phyloP scores from a whole-genome alignment of 2,888 invertebrate genomes.

The Stramonita haemastoma region DNA sequence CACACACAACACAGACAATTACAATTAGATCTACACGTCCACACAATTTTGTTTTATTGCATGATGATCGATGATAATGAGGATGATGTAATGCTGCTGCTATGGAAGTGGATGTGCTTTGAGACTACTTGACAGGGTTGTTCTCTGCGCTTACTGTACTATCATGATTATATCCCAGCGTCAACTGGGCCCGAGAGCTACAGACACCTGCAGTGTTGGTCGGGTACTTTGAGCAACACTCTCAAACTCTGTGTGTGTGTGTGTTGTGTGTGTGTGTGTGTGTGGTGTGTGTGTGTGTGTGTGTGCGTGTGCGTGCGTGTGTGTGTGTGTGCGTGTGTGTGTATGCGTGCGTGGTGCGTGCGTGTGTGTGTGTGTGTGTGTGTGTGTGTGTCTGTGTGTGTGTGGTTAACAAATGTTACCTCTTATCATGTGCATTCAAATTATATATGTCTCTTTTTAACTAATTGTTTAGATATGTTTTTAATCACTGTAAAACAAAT shows the following conservation, averaged over 20 bases:
- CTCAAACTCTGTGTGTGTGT: neutral
- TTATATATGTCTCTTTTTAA: neutral
- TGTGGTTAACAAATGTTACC: neutral
- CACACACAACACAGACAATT: neutral
- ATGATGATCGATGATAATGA: too few species aligned
- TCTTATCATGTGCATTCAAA: neutral
- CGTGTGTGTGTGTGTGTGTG: conserved; percentile 1
- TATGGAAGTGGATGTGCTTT: too few species aligned
- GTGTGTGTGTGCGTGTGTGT: conserved; percentile 1
- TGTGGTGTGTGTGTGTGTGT: neutral
- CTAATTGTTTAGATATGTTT: neutral
- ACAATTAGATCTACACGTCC: neutral
- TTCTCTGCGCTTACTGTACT: too few species aligned
- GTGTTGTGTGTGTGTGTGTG: neutral
- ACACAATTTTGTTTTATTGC: neutral
- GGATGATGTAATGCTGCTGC: too few species aligned
- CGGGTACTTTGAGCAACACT: too few species aligned
- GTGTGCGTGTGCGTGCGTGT: neutral
- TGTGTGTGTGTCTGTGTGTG: neutral
- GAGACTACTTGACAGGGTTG: too few species aligned
- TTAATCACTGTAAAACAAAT: neutral
- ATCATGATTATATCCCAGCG: too few species aligned
- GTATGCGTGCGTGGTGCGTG: neutral
- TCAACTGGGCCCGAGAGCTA: too few species aligned
- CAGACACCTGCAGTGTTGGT: too few species aligned